Conservation (phyloP, 2,113 vertebrate species). For the Hypanus sabinus region DNA sequence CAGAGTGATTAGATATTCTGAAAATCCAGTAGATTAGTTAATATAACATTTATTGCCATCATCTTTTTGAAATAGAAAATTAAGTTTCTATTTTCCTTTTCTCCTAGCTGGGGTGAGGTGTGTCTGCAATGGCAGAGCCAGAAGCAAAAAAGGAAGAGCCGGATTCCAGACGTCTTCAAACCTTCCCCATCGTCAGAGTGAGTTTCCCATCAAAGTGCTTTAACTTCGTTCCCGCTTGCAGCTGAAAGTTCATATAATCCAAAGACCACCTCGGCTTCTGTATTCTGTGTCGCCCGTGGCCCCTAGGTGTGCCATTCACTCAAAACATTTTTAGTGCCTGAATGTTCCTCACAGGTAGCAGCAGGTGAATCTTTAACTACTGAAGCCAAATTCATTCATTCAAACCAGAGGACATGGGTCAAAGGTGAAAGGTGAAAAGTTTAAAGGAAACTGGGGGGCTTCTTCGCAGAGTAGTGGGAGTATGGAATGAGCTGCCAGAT, state of each 20-base stretch:
- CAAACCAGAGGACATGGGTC: no score
- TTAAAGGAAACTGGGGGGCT: no score
- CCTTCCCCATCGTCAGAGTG: conserved; percentile 89
- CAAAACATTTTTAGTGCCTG: not conserved
- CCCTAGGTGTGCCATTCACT: not conserved
- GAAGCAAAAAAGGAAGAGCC: conserved; percentile 89
- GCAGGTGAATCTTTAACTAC: no score
- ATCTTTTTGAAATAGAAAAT: not conserved
- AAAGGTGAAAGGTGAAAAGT: no score
- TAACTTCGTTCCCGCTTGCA: not conserved
- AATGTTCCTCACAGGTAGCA: not conserved
- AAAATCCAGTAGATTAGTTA: not conserved
- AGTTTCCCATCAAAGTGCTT: not conserved
- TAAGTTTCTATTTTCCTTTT: not conserved
- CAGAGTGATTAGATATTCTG: not conserved
- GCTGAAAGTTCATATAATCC: not conserved
- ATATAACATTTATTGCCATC: not conserved
- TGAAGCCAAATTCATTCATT: not conserved
- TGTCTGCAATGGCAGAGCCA: conserved; percentile 70
- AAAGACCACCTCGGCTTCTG: no score
- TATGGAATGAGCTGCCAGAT: no score
- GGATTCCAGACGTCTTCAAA: conserved; percentile 87
- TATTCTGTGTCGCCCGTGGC: not conserved
- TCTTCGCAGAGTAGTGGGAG: no score
- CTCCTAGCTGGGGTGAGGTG: not conserved